Percentiles rank a stretch among this genome's conserved stretches.
Evolutionary conservation across 2,113 vertebrate genomes (phyloP).

Genomic region (Hucho hucho): DNA sequence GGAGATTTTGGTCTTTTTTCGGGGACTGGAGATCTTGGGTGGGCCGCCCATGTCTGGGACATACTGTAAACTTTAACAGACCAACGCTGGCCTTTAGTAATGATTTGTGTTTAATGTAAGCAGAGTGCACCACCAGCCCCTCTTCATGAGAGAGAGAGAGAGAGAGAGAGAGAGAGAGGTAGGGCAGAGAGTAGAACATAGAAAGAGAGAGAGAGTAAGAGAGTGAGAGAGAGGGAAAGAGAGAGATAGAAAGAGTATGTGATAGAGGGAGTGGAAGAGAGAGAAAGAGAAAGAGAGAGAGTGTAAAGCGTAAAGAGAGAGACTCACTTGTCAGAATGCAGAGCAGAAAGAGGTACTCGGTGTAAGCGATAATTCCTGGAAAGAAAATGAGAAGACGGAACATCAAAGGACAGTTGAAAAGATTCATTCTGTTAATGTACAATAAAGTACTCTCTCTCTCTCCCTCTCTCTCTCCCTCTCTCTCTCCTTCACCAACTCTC

Average conservation of each 20-base stretch:
- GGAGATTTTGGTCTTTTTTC: background rate
- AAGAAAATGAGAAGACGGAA: constrained; percentile 54
- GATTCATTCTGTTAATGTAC: background rate
- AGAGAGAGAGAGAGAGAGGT: background rate
- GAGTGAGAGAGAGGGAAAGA: too few relatives aligned
- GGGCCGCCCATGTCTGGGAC: background rate
- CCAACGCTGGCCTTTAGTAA: background rate
- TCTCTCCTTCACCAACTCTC: constrained; percentile 4
- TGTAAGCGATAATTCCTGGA: constrained; percentile 95
- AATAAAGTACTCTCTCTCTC: background rate
- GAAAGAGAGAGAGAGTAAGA: background rate
- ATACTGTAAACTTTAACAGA: constrained; percentile 7
- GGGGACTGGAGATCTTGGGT: background rate
- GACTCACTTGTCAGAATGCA: constrained; percentile 99
- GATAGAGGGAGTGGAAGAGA: too few relatives aligned
- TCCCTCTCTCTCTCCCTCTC: background rate
- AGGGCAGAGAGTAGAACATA: background rate
- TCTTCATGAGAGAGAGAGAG: background rate
- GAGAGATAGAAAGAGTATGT: too few relatives aligned
- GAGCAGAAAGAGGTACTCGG: constrained; percentile 97
- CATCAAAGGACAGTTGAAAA: constrained; percentile 58
- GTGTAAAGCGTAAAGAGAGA: too few relatives aligned
- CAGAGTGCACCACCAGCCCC: background rate
- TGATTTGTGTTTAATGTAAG: constrained; percentile 17
- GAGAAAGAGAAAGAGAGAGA: too few relatives aligned